A percentile compares a stretch with the other conserved stretches of the same genome.
These are phyloP conservation scores for Phenacoccus solenopsis DNA, from an alignment of 1,140 invertebrate genomes.

Conservation along the genomic window DNA sequence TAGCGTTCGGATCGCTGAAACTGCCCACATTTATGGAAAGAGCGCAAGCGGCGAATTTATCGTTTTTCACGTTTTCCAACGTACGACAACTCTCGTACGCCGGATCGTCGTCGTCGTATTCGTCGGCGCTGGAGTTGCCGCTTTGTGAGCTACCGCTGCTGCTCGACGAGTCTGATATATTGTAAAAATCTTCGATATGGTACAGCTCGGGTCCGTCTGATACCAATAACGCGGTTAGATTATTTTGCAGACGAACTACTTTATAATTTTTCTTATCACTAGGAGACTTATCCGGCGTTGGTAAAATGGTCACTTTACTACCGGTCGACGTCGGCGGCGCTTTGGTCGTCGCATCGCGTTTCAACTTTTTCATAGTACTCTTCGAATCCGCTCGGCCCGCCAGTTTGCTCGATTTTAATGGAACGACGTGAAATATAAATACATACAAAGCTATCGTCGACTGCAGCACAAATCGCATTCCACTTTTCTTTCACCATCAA, in stretches of 20 bases:
- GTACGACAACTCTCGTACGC: slow-evolving; percentile 3
- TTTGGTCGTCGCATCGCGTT: not conserved
- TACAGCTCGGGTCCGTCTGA: not conserved
- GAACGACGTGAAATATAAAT: not conserved
- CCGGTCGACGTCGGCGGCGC: not conserved
- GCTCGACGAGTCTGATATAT: not conserved
- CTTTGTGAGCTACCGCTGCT: not conserved
- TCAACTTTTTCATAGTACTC: slow-evolving; percentile 8
- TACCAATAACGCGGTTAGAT: slow-evolving; percentile 6
- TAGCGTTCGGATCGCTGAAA: slow-evolving; percentile 46
- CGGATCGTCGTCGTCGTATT: not conserved
- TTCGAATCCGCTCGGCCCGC: not conserved
- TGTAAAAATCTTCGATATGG: not conserved
- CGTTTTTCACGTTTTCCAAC: not conserved
- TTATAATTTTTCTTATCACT: slow-evolving; percentile 6
- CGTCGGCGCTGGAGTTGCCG: not conserved
- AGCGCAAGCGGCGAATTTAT: slow-evolving; percentile 24
- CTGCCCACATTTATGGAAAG: slow-evolving; percentile 48
- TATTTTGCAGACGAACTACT: slow-evolving; percentile 5
- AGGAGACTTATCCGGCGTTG: slow-evolving; percentile 6
- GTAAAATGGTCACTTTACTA: not conserved
- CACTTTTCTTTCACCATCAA: not conserved
- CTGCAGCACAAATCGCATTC: not conserved
- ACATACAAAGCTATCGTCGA: not conserved
- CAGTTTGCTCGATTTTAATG: too few relatives aligned